Percentiles rank a stretch among this genome's conserved stretches.
Conservation (phyloP, 2,797 vertebrate genomes). For the Sebastes kiyomatsui region DNA sequence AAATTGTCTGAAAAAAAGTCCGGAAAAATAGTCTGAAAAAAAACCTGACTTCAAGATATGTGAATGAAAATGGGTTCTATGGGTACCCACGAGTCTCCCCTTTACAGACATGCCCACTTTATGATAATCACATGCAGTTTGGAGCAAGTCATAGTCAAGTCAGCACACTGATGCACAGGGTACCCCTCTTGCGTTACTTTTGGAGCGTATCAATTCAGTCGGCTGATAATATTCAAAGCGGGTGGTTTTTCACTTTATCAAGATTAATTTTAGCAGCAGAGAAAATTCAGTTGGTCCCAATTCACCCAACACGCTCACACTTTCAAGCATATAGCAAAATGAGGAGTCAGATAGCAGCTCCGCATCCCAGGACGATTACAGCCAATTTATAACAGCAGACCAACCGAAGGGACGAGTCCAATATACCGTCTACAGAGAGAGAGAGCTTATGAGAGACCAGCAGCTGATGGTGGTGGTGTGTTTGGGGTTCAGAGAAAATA, state of each 20-base stretch:
- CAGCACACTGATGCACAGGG: too few species aligned
- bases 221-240: background rate
- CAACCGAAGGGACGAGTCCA: background rate
- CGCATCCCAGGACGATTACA: conserved; percentile 3
- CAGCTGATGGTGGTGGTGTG: background rate
- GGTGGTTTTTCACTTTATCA: background rate
- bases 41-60: too few species aligned
- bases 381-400: conserved; percentile 3
- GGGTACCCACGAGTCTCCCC: too few species aligned
- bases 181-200: too few species aligned
- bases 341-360: conserved; percentile 13
- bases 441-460: background rate
- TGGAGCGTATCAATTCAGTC: background rate
- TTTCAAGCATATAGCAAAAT: background rate
- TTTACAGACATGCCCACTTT: too few species aligned
- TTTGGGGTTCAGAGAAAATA: background rate
- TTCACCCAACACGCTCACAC: background rate
- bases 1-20: too few species aligned
- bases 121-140: too few species aligned
- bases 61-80: too few species aligned
- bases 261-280: background rate
- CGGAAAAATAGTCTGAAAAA: too few species aligned
- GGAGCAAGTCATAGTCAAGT: too few species aligned
- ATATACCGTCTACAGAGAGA: background rate
- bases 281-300: background rate